Percentiles rank a stretch among this genome's conserved stretches.
Conservation (phyloP, 1,140 invertebrate species). For the Zaprionus africanus region DNA sequence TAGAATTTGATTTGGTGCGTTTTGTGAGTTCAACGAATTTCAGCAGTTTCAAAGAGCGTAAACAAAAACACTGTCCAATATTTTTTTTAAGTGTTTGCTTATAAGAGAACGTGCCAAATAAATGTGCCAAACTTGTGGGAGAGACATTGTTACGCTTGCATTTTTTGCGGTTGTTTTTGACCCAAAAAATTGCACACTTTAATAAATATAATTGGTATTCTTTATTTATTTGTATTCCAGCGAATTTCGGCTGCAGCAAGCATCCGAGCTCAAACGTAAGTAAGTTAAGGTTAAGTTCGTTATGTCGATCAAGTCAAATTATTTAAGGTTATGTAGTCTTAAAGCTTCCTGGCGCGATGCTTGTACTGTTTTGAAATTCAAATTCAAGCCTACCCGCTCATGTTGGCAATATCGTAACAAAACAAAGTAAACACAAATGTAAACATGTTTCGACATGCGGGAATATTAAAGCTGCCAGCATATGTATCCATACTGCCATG, state of each 20-base stretch:
- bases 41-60: constrained; percentile 30
- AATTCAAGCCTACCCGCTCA: constrained; percentile 10
- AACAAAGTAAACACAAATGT: constrained; percentile 8
- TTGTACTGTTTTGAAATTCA: constrained; percentile 10
- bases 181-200: not conserved
- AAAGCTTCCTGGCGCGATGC: not conserved
- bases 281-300: not conserved
- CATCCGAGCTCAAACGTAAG: constrained; percentile 9
- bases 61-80: constrained; percentile 17
- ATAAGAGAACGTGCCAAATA: not conserved
- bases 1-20: constrained; percentile 3
- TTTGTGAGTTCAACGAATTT: constrained; percentile 37
- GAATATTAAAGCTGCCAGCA: constrained; percentile 13
- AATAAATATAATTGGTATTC: constrained; percentile 20
- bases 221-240: constrained; percentile 27
- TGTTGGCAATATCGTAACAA: not conserved
- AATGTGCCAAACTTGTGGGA: not conserved
- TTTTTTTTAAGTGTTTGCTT: constrained; percentile 42
- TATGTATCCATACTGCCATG: not conserved
- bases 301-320: constrained; percentile 11
- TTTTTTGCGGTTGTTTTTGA: not conserved
- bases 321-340: not conserved
- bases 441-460: not conserved
- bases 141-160: not conserved
- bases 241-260: constrained; percentile 3